Conservation (phyloP, 2,113 vertebrate species). For the Pterocles orientalis region DNA sequence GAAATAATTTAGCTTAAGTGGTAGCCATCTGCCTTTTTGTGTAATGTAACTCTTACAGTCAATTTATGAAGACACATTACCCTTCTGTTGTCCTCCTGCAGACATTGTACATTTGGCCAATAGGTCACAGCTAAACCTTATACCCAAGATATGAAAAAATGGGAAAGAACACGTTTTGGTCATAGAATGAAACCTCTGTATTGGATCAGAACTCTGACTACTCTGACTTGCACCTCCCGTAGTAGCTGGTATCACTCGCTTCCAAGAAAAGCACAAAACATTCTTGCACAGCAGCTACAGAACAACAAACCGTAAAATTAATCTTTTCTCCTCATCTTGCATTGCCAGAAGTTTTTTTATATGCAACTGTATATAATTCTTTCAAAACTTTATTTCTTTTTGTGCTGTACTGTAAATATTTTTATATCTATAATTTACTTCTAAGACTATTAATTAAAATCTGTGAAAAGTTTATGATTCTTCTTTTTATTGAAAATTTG, state of each 20-base stretch:
- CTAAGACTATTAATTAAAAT: not conserved
- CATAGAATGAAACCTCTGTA: not conserved
- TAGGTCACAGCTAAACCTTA: not conserved
- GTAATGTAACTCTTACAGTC: not conserved
- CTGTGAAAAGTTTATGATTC: not conserved
- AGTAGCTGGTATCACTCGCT: not conserved
- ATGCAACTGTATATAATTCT: not conserved
- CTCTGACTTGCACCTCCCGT: not conserved
- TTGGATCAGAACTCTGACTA: not conserved
- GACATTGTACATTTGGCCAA: not conserved
- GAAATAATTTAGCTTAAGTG: not conserved
- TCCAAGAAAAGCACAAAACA: not conserved
- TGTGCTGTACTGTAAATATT: not conserved
- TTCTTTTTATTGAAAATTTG: not conserved
- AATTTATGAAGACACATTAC: not conserved
- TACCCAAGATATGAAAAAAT: not conserved
- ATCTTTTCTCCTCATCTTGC: not conserved
- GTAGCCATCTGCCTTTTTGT: not conserved
- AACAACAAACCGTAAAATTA: not conserved
- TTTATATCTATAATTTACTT: not conserved
- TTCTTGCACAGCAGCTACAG: not conserved
- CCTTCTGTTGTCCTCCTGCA: not conserved
- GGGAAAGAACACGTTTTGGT: not conserved
- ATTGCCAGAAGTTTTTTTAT: constrained; percentile 3
- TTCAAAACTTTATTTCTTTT: constrained; percentile 5